phyloP scores from a whole-genome alignment of 2,113 vertebrate genomes.

The Tragelaphus buxtoni region DNA sequence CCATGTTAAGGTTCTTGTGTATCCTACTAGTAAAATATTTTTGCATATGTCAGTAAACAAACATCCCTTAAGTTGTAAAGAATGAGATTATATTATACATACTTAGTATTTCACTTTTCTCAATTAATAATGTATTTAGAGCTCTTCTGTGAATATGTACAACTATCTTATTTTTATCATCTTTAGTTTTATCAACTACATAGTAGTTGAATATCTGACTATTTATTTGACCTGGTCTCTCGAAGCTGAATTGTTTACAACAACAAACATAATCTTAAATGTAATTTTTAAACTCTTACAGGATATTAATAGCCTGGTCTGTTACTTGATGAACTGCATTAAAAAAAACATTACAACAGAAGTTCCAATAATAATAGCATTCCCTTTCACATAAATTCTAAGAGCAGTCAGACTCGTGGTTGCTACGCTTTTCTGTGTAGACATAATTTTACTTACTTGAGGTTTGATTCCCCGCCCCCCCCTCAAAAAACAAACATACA shows the following conservation, averaged over 20 bases:
- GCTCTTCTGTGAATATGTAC: background rate
- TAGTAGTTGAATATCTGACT: background rate
- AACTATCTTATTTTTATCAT: background rate
- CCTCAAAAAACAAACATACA: background rate
- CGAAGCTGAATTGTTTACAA: background rate
- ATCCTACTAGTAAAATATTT: background rate
- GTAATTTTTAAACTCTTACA: background rate
- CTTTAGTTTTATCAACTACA: background rate
- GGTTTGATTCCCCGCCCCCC: background rate
- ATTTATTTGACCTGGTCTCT: background rate
- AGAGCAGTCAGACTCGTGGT: background rate
- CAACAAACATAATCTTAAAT: background rate
- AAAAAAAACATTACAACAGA: background rate
- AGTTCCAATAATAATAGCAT: background rate
- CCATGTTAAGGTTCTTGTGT: background rate
- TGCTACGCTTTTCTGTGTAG: background rate
- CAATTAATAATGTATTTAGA: background rate
- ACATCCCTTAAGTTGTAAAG: background rate
- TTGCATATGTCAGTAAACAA: background rate
- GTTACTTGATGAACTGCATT: background rate
- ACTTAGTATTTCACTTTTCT: background rate
- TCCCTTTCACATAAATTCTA: constrained; percentile 31
- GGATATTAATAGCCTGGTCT: background rate
- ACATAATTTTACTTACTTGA: background rate
- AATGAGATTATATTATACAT: background rate